These are phyloP conservation scores for Ovis canadensis DNA, from an alignment of 2,113 vertebrate genomes.

Conservation along the genomic window DNA sequence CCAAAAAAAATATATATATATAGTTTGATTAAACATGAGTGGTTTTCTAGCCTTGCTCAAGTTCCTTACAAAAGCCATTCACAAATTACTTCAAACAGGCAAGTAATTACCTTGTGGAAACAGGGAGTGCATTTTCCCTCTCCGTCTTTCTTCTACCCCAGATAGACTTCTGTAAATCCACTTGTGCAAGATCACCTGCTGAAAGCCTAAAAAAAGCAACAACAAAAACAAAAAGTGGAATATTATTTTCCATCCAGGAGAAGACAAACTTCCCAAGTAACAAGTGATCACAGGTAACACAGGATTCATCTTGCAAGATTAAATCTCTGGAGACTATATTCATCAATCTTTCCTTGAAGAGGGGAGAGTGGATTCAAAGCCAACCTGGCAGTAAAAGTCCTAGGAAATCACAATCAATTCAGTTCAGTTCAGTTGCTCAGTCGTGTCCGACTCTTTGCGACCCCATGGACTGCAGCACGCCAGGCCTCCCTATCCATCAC, in stretches of 20 bases:
- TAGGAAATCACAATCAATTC: neutral
- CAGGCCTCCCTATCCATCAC: neutral
- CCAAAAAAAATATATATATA: neutral
- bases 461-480: neutral
- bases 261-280: neutral
- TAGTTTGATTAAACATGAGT: neutral
- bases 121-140: neutral
- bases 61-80: conserved; percentile 3
- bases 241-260: neutral
- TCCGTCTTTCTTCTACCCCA: neutral
- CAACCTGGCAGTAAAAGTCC: neutral
- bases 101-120: neutral
- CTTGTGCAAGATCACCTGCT: neutral
- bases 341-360: neutral
- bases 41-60: conserved; percentile 3
- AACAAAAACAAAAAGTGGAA: neutral
- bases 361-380: neutral
- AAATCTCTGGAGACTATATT: neutral
- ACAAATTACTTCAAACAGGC: neutral
- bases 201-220: neutral
- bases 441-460: neutral
- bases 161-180: neutral
- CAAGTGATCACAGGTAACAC: neutral
- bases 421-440: neutral
- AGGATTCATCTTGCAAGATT: neutral